Base-by-base conservation (phyloP, 2,113 vertebrate species). In the Tautogolabrus adspersus region DNA sequence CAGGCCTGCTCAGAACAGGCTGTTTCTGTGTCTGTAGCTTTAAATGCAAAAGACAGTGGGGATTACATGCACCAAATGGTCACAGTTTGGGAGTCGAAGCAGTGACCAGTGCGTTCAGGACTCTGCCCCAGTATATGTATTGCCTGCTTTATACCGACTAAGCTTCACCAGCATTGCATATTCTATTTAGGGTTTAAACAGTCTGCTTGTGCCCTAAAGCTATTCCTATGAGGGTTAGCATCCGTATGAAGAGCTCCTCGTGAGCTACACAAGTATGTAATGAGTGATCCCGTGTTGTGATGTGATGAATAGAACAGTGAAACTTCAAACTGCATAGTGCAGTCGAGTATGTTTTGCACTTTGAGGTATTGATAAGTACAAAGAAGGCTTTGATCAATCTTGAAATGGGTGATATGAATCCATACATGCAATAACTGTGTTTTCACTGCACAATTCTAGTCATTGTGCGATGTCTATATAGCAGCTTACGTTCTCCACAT, bases 181-280 rank as follows among this genome's bases (percentile, higher is more conserved):
- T 82, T 85, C 68, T n/a, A 51, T 74, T 21, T 51, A 66, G 51
- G 42, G 60, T 61, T 79, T 70, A 40, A 47, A 73, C 60, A 13
- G 3, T 40, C 47, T 63, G 21, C 64, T 38, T 5, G 5, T 54
- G 75, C 22, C 38, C 47, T 75, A 12, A 63, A 66, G 23, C 42
- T 78, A 52, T 47, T 72, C 70, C 71, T 63, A 12, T 51, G 71
- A 75, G 65, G 38, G 19, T 64, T 44, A 2, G 40, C 19, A 49
- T 67, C 47, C 68, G 44, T 73, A 42, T 61, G 38, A 67, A 19
- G 38, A 74, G 47, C 15, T 55, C 26, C 49, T 2, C 12, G 46
- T 61, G 70, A 63, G 46, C 60, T 56, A 26, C 49, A 47, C 46
- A 18, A 51, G 55, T 66, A 69, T 4, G 37, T 69, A 66, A 58